Conservation (phyloP, 2,113 vertebrate genomes). For the Anoura caudifer region DNA sequence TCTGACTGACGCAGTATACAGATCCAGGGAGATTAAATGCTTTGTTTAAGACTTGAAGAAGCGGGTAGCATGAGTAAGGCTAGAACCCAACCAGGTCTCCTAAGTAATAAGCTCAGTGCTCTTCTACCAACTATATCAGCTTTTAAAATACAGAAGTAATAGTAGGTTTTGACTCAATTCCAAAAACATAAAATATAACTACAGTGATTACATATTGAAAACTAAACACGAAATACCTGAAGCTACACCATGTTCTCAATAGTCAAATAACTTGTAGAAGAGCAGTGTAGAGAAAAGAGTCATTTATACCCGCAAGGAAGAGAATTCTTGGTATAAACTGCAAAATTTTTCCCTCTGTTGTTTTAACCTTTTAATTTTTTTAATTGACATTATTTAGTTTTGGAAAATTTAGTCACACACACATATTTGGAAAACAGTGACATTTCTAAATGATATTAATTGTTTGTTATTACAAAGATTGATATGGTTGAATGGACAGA, state of each 20-base stretch:
- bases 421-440: background rate
- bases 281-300: background rate
- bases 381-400: slow-evolving; percentile 23
- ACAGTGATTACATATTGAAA: background rate
- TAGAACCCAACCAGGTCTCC: background rate
- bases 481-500: background rate
- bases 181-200: slow-evolving; percentile 33
- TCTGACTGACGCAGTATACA: slow-evolving; percentile 2
- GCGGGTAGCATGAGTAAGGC: background rate
- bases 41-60: background rate
- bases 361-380: background rate
- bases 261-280: background rate
- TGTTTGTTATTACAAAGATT: background rate
- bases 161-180: background rate
- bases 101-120: background rate
- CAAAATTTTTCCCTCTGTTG: background rate
- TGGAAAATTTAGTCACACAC: background rate
- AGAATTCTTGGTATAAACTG: background rate
- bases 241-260: background rate
- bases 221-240: background rate
- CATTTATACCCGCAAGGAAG: background rate
- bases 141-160: background rate
- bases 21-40: background rate
- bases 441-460: background rate
- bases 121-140: background rate